Conservation (phyloP, 2,888 invertebrate genomes). For the Rhopalosiphum nymphaeae region DNA sequence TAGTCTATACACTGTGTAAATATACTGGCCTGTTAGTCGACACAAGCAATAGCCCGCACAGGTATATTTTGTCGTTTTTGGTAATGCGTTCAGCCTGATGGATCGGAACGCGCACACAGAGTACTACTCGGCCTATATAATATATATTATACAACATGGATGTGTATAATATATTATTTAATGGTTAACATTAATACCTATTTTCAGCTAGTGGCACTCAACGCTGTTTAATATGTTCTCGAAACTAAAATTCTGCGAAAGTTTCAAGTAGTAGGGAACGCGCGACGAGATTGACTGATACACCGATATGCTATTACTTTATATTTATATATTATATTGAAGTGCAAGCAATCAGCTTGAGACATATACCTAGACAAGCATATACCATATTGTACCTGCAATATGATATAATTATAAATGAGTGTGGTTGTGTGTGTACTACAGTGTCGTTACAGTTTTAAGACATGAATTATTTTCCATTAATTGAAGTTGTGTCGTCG, state of each 20-base stretch:
- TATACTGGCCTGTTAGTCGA: neutral
- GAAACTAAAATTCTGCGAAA: conserved; percentile 5
- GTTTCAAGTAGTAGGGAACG: neutral
- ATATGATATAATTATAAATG: too few relatives aligned
- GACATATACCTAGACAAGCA: too few relatives aligned
- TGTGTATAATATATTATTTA: neutral
- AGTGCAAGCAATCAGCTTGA: too few relatives aligned
- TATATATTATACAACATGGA: neutral
- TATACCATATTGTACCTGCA: too few relatives aligned
- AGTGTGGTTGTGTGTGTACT: too few relatives aligned
- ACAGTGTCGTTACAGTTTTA: too few relatives aligned
- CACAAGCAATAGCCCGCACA: neutral
- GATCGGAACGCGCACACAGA: neutral
- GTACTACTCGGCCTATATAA: neutral
- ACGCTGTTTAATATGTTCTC: neutral
- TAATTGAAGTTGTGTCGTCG: neutral
- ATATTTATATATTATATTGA: neutral
- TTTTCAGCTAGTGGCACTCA: neutral
- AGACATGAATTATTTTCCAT: too few relatives aligned
- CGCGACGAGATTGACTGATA: neutral
- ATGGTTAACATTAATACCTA: neutral
- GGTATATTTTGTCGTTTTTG: neutral
- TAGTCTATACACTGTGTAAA: neutral
- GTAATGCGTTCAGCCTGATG: neutral
- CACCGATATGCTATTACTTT: neutral